These are phyloP conservation scores for Crypturellus undulatus DNA, from an alignment of 2,113 vertebrate genomes.

Conservation along the genomic window DNA sequence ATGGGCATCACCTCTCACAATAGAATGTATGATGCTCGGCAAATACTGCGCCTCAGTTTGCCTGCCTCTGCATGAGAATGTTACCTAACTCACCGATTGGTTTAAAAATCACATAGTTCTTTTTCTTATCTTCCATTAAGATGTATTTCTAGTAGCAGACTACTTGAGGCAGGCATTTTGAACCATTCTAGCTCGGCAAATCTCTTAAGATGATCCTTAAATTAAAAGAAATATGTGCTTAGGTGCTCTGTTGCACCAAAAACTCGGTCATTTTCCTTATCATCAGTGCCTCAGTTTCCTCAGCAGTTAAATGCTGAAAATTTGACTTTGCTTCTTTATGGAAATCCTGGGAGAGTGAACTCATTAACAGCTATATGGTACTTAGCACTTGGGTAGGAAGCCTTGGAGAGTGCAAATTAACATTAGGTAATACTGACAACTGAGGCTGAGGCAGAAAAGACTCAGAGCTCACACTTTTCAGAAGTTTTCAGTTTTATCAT, in stretches of 20 bases:
- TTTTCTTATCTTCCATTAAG: not conserved
- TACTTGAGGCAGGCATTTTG: not conserved
- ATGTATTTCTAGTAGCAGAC: not conserved
- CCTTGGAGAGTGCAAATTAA: not conserved
- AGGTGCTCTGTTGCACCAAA: not conserved
- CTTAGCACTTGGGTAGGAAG: not conserved
- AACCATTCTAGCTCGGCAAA: not conserved
- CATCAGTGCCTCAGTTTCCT: not conserved
- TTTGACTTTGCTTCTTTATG: not conserved
- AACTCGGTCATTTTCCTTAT: not conserved
- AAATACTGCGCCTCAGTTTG: not conserved
- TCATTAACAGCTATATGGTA: not conserved
- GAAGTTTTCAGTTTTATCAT: not conserved
- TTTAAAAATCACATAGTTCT: not conserved
- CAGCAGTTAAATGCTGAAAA: not conserved
- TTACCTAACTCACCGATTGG: not conserved
- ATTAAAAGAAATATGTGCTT: not conserved
- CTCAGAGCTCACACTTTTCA: not conserved
- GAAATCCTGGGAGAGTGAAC: not conserved
- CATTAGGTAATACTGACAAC: not conserved
- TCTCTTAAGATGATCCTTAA: not conserved
- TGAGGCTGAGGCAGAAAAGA: not conserved
- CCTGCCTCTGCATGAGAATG: accelerated
- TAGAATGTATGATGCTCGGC: not conserved
- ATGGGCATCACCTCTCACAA: not conserved